Base-by-base conservation (phyloP, 2,113 vertebrate genomes). In the Plestiodon gilberti region DNA sequence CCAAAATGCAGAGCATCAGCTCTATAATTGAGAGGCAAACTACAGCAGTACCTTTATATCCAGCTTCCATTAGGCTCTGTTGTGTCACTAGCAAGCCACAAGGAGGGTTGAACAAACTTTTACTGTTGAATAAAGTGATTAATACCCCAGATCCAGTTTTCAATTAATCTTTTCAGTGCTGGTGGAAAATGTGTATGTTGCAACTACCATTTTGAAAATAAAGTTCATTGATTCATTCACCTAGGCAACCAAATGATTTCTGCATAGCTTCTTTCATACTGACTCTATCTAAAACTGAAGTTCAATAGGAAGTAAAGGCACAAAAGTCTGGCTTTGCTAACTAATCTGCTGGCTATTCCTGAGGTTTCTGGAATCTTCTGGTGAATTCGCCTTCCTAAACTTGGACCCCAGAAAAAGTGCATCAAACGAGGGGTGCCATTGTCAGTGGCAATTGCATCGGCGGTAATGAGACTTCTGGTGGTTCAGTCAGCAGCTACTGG, bases 101-200 rank as follows among this genome's bases (percentile, higher is more conserved):
- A 93, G 89, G 48, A 59, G 89, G 25, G 28, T 40, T 94, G 93
- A 94, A 95, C 87, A 93, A 59, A 0, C 0, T 87, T 91, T 90
- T 87, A 84, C 92, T 94, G 77, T 93, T 93, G 76, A 80, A 88
- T 84, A 89, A 90, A 93, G 88, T 93, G 91, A 94, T 95, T 91
- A 93, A 92, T 81, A 64, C 69, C 90, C 82, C 89, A 85, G 76
- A 82, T 90, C 88, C 87, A 79, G 65, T 52, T 90, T 91, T 94
- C 93, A 94, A 90, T 94, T 94, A 95, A 93, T 90, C 88, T 89
- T 94, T 94, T 94, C 92, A 93, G 73, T 57, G 74, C 79, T 88
- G 79, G 79, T 90, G 81, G 88, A 92, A 93, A 94, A 87, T 89
- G 89, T 88, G 57, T 88, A 89, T 77, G 86, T 69, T 65, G 38